Evolutionary conservation across 23 tunicate species (phyloP).

Genomic region (Aplidium turbinatum): DNA sequence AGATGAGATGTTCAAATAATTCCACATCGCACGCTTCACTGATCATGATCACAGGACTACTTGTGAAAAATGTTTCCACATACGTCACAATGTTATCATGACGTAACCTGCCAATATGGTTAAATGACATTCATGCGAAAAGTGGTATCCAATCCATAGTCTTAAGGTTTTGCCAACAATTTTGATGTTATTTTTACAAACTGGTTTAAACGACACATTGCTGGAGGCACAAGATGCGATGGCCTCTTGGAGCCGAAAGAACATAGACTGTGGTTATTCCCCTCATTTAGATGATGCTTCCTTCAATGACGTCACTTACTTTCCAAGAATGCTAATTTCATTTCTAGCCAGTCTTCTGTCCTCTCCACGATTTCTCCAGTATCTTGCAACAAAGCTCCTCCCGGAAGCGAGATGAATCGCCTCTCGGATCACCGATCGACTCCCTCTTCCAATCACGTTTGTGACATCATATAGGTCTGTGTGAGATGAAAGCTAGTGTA

Average conservation of each 20-base stretch:
- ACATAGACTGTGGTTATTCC: too few species aligned
- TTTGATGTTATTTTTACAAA: too few species aligned
- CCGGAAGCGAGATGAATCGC: background rate
- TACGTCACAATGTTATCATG: conserved; percentile 41
- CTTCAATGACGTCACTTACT: background rate
- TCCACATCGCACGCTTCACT: conserved; percentile 35
- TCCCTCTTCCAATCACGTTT: background rate
- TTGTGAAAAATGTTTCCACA: conserved; percentile 30
- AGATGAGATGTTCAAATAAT: conserved; percentile 51
- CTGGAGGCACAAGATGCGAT: too few species aligned
- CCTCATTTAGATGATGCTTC: background rate
- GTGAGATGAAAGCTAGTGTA: background rate
- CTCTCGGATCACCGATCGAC: background rate
- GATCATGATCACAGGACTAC: conserved; percentile 39
- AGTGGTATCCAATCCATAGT: too few species aligned
- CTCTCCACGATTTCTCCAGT: background rate
- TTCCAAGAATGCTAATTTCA: conserved; percentile 3
- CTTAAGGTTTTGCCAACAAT: too few species aligned
- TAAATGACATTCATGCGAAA: background rate
- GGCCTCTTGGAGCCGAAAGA: too few species aligned
- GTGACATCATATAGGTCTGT: conserved; percentile 17
- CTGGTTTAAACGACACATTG: too few species aligned
- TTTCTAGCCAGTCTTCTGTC: background rate
- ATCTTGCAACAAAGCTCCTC: conserved; percentile 11
- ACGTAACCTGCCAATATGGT: background rate